Evolutionary conservation across 2,113 vertebrate species (phyloP), one percentile per base, ranked within the genome.

Genomic region (Cyphomyrus discorhynchus): DNA sequence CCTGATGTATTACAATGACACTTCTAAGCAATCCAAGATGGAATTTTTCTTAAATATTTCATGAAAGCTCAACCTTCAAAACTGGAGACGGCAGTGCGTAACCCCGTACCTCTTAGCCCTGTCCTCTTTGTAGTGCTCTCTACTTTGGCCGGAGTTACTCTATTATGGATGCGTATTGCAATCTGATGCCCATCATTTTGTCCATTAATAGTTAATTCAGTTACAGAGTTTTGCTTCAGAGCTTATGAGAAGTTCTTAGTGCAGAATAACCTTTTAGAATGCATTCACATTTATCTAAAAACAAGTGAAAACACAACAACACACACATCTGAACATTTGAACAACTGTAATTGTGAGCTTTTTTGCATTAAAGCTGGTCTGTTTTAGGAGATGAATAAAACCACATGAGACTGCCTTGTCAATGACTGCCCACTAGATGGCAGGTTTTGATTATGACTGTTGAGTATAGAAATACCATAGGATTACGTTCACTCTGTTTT

Each of bases 181-280:
- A 70, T 80, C 74, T 80, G 74, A 35, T 80, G 35, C 74, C 35
- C 35, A 3, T n/a, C 82, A n/a, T 85, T 47, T 85, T 85, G 1
- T 74, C 88, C 17, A n/a, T 95, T 10, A 96, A 96, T 52, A 97
- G 97, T 0, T 94, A 94, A 52, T 98, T 82, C 98, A 99, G 90
- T 99, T 98, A 80, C 35, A 42, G 35, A 80, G 10, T 92, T 46
- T n/a, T 85, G 45, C 45, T 62, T 62, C 31, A n/a, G 21, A 62
- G 35, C 17, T 24, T 47, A 8, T 88, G 56, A 24, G 35, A 42
- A 10, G 50, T 88, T 39, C 56, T 88, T 21, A 62, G 21, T 66
- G 31, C 35, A 9, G 17, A 39, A n/a, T 45, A 42, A 42, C 0
- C 53, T 62, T 45, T 88, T 31, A 56, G 35, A 39, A 21, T 88